Conservation (phyloP, 2,797 vertebrate species). For the Pogonophryne albipinna region DNA sequence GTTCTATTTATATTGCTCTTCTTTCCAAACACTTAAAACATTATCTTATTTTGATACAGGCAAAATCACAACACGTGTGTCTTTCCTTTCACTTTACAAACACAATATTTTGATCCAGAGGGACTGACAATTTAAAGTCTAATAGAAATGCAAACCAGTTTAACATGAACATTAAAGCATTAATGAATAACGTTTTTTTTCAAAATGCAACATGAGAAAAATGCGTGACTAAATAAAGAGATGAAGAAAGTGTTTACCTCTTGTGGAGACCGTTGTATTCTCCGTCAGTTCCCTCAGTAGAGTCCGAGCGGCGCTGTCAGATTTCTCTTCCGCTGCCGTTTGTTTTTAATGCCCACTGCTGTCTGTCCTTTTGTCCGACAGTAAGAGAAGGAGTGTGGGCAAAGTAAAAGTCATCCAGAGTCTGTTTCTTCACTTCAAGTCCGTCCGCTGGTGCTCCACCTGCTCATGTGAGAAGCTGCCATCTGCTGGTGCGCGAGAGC, state of each 20-base stretch:
- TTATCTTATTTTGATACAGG: not conserved
- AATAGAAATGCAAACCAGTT: not conserved
- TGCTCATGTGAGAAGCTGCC: slow-evolving; percentile 81
- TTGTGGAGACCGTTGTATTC: not conserved
- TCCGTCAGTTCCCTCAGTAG: slow-evolving; percentile 5
- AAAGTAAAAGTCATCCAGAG: slow-evolving; percentile 40
- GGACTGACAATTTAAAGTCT: not conserved
- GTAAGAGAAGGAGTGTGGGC: not conserved
- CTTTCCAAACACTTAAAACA: no score
- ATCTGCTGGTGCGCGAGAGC: slow-evolving; percentile 86
- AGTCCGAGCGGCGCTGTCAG: slow-evolving; percentile 19
- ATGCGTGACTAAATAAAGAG: not conserved
- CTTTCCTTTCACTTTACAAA: not conserved
- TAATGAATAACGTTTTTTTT: not conserved
- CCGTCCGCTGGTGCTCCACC: slow-evolving; percentile 54
- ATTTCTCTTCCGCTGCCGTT: not conserved
- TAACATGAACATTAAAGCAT: not conserved
- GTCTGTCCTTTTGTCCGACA: slow-evolving; percentile 25
- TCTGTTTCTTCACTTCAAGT: slow-evolving; percentile 35
- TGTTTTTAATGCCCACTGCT: slow-evolving; percentile 2
- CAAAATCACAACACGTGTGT: not conserved
- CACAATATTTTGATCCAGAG: not conserved
- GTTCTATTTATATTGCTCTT: no score
- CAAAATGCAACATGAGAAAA: not conserved
- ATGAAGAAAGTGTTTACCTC: slow-evolving; percentile 62